A percentile compares a stretch with the other conserved stretches of the same genome.
phyloP scores from a whole-genome alignment of 2,797 vertebrate species.

The Choloepus didactylus region DNA sequence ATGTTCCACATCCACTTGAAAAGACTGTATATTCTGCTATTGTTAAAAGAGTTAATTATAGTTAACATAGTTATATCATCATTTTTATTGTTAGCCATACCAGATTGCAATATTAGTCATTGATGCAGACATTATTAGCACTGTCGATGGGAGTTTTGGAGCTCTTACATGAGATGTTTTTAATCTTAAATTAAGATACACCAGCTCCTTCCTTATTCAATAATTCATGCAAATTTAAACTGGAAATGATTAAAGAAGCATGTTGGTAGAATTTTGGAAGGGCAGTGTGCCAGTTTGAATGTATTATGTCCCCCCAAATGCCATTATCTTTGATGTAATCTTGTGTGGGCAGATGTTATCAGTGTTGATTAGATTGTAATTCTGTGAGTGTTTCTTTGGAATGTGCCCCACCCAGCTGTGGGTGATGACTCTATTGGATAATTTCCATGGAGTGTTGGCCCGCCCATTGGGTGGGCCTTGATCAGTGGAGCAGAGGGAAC shows the following conservation, averaged over 20 bases:
- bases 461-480: no score
- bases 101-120: not conserved
- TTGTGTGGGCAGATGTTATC: no score
- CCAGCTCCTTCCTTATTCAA: not conserved
- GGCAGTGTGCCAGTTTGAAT: no score
- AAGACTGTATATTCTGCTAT: not conserved
- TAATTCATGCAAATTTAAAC: not conserved
- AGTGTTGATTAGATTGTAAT: no score
- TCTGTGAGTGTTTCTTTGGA: no score
- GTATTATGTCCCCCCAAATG: no score
- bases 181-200: not conserved
- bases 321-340: no score
- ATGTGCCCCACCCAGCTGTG: no score
- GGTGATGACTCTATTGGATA: no score
- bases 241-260: slow-evolving; percentile 51
- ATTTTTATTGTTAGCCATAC: not conserved
- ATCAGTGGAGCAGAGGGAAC: no score
- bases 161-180: not conserved
- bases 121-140: not conserved
- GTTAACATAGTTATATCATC: not conserved
- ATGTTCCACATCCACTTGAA: not conserved
- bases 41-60: not conserved
- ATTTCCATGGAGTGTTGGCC: no score
- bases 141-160: not conserved
- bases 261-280: not conserved